These are phyloP conservation scores for Steatocranus sp. DNA, from an alignment of 2,797 vertebrate species.

Conservation along the genomic window DNA sequence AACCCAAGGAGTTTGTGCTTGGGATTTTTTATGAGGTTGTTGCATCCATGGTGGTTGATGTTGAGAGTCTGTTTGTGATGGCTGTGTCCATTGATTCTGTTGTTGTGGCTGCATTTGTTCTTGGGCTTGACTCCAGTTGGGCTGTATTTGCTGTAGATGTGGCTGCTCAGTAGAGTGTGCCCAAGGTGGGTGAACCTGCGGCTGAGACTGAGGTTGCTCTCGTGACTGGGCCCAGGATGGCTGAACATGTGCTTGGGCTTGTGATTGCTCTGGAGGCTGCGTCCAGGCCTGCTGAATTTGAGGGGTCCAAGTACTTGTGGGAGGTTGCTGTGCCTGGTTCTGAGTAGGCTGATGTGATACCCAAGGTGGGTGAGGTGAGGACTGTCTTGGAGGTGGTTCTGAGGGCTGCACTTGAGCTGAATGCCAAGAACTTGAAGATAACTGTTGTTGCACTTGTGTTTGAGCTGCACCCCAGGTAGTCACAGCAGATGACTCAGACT, in stretches of 20 bases:
- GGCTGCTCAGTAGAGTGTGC: constrained; percentile 49
- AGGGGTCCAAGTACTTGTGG: constrained; percentile 62
- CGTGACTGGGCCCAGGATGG: constrained; percentile 44
- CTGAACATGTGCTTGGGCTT: constrained; percentile 30
- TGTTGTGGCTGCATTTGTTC: constrained; percentile 66
- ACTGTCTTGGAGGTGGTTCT: constrained; percentile 47
- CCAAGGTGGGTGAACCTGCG: constrained; percentile 46
- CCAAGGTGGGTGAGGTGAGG: constrained; percentile 57
- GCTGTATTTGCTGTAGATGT: constrained; percentile 50
- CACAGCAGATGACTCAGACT: constrained; percentile 48
- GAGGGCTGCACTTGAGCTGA: constrained; percentile 60
- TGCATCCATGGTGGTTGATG: constrained; percentile 69
- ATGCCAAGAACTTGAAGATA: constrained; percentile 60
- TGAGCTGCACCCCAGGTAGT: constrained; percentile 54
- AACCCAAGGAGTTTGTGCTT: constrained; percentile 61
- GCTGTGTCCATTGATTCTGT: constrained; percentile 71
- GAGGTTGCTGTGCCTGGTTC: constrained; percentile 53
- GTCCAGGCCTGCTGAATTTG: constrained; percentile 60
- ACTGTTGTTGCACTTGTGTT: constrained; percentile 68
- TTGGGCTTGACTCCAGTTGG: constrained; percentile 61
- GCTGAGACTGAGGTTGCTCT: constrained; percentile 41
- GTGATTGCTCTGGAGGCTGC: constrained; percentile 51
- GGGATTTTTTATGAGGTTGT: constrained; percentile 68
- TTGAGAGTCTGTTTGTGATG: constrained; percentile 61
- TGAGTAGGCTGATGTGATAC: constrained; percentile 46